These are phyloP conservation scores for Chloroceryle aenea DNA, from an alignment of 2,113 vertebrate genomes.

Conservation along the genomic window DNA sequence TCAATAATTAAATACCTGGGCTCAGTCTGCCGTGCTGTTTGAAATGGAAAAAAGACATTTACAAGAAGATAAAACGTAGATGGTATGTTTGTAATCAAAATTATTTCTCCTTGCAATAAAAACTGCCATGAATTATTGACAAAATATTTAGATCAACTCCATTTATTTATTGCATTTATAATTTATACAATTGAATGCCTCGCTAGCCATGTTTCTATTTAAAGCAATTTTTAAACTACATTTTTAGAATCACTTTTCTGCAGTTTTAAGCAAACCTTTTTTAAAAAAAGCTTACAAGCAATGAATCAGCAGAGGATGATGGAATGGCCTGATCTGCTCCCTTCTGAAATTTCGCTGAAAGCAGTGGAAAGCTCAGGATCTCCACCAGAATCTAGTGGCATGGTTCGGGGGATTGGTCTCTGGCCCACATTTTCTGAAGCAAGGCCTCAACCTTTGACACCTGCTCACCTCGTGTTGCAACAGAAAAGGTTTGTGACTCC, in stretches of 20 bases:
- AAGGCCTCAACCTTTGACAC: constrained; percentile 16
- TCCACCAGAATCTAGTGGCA: background rate
- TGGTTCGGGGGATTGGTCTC: background rate
- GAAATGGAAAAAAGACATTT: background rate
- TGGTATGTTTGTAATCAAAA: background rate
- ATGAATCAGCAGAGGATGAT: background rate
- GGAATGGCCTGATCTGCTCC: background rate
- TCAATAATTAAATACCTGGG: constrained; percentile 37
- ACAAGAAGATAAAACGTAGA: background rate
- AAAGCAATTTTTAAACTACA: background rate
- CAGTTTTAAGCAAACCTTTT: constrained; percentile 1
- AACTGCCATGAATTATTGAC: background rate
- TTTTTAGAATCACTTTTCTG: background rate
- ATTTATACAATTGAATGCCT: background rate
- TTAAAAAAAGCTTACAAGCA: background rate
- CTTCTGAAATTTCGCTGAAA: constrained; percentile 2
- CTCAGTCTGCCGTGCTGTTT: background rate
- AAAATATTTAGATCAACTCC: background rate
- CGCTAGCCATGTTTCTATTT: background rate
- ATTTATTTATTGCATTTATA: background rate
- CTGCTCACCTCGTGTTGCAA: background rate
- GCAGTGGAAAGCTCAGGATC: background rate
- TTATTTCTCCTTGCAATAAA: background rate
- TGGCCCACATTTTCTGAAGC: background rate
- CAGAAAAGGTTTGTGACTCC: constrained; percentile 10